These are phyloP conservation scores for Nematolebias whitei DNA, from an alignment of 2,113 vertebrate species.

Conservation along the genomic window DNA sequence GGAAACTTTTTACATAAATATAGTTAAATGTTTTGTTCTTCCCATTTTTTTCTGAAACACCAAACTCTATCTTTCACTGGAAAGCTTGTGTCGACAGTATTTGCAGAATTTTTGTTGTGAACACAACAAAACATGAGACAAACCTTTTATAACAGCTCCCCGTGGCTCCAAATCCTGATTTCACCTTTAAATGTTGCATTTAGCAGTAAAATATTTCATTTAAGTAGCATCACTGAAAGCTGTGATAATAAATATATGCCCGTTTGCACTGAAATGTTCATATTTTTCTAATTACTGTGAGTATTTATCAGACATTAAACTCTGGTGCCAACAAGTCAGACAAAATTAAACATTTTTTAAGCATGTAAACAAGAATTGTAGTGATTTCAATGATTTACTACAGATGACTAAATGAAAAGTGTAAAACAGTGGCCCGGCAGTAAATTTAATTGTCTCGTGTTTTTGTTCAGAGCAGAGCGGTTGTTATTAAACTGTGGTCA, in stretches of 20 bases:
- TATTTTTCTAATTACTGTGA: neutral
- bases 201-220: neutral
- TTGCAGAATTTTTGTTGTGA: no score
- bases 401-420: conserved; percentile 18
- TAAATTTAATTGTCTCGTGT: conserved; percentile 42
- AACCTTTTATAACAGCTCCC: no score
- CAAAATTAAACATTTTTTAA: no score
- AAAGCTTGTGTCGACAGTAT: no score
- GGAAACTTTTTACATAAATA: neutral
- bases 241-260: neutral
- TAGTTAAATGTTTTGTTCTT: neutral
- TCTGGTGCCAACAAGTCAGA: neutral
- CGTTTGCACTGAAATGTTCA: neutral
- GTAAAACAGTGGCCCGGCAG: conserved; percentile 11
- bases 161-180: neutral
- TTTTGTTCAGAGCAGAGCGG: conserved; percentile 21
- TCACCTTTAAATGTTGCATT: neutral
- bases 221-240: neutral
- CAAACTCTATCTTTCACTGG: no score
- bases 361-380: conserved; percentile 20
- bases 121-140: no score
- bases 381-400: conserved; percentile 25
- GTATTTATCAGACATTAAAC: neutral
- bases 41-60: neutral
- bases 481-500: conserved; percentile 29